Evolutionary conservation across 2,113 vertebrate species (phyloP).

Genomic region (Piprites chloris): DNA sequence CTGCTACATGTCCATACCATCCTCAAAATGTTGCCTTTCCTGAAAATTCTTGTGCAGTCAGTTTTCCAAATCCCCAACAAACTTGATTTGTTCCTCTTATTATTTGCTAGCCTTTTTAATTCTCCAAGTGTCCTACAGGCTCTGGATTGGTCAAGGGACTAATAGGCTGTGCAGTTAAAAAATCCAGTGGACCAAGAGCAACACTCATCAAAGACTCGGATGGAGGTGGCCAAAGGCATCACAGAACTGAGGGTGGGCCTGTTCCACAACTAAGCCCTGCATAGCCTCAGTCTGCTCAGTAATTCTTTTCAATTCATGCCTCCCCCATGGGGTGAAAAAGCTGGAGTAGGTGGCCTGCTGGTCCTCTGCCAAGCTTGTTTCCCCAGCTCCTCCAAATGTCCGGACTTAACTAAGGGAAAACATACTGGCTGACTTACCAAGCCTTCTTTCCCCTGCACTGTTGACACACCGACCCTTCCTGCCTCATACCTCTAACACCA

Average conservation of each 20-base stretch:
- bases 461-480: not conserved
- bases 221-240: slow-evolving; percentile 33
- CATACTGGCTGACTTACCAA: not conserved
- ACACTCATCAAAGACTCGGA: slow-evolving; percentile 36
- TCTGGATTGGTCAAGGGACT: not conserved
- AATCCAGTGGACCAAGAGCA: not conserved
- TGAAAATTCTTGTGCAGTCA: not conserved
- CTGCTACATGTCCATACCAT: not conserved
- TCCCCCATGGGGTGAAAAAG: slow-evolving; percentile 16
- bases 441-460: not conserved
- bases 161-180: not conserved
- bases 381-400: slow-evolving; percentile 6
- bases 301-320: slow-evolving; percentile 46
- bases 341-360: slow-evolving; percentile 55
- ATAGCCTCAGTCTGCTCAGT: slow-evolving; percentile 22
- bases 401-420: slow-evolving; percentile 16
- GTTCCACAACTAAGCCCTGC: slow-evolving; percentile 44
- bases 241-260: slow-evolving; percentile 48
- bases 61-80: not conserved
- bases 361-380: slow-evolving; percentile 31
- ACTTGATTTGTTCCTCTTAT: not conserved
- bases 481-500: not conserved
- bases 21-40: not conserved
- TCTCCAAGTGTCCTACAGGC: not conserved
- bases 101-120: not conserved